Evolutionary conservation across 2,113 vertebrate species (phyloP).

Genomic region (Noturus placidus): DNA sequence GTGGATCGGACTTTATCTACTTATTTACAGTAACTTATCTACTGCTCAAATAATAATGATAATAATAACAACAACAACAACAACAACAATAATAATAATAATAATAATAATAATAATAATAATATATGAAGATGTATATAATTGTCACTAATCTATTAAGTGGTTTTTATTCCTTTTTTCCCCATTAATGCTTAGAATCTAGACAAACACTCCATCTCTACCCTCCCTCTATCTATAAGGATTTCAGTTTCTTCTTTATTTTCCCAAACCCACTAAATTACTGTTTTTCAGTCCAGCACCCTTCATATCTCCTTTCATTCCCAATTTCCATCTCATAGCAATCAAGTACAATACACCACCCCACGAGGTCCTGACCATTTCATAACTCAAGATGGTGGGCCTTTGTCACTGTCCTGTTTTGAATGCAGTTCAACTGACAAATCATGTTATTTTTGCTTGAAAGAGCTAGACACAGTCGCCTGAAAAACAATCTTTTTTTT

Average conservation of each 20-base stretch:
- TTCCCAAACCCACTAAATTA: neutral
- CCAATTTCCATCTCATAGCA: slow-evolving; percentile 53
- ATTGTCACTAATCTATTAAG: neutral
- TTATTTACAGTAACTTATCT: too few relatives aligned
- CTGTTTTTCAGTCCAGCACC: neutral
- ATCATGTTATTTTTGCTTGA: slow-evolving; percentile 65
- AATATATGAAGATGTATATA: neutral
- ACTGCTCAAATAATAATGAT: too few relatives aligned
- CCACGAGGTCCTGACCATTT: slow-evolving; percentile 65
- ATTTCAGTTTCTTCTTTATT: slow-evolving; percentile 66
- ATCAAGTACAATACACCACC: slow-evolving; percentile 67
- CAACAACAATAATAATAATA: neutral
- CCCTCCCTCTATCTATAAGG: slow-evolving; percentile 43
- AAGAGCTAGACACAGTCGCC: neutral
- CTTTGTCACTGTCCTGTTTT: slow-evolving; percentile 70
- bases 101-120: too few relatives aligned
- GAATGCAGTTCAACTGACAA: slow-evolving; percentile 71
- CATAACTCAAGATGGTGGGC: slow-evolving; percentile 64
- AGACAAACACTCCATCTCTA: neutral
- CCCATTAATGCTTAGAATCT: neutral
- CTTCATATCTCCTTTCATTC: slow-evolving; percentile 37
- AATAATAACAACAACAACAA: too few relatives aligned
- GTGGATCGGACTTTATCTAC: too few relatives aligned
- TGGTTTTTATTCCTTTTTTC: slow-evolving; percentile 27
- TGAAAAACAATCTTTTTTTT: neutral